A percentile compares a stretch with the other conserved stretches of the same genome.
These are phyloP conservation scores for Oikopleura dioica DNA, from an alignment of 23 tunicate genomes.

Conservation along the genomic window DNA sequence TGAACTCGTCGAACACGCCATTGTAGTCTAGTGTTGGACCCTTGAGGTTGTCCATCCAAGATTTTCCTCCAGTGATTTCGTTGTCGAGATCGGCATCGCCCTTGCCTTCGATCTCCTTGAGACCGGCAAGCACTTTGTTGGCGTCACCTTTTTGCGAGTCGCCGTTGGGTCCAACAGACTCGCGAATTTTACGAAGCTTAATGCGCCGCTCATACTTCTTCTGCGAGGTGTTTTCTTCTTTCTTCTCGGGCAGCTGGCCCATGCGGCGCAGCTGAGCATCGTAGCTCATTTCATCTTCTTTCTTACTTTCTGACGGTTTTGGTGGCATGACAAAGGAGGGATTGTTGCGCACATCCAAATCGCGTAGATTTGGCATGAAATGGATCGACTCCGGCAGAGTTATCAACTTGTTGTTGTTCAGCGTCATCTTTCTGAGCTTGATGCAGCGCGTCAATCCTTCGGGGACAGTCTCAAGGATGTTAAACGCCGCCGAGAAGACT, in stretches of 20 bases:
- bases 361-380: slow-evolving; percentile 41
- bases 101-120: neutral
- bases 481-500: slow-evolving; percentile 55
- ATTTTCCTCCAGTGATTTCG: neutral
- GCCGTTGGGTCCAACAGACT: neutral
- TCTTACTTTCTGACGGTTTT: slow-evolving; percentile 39
- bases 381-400: slow-evolving; percentile 83
- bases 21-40: slow-evolving; percentile 68
- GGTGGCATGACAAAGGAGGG: slow-evolving; percentile 98
- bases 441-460: slow-evolving; percentile 68
- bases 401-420: slow-evolving; percentile 60
- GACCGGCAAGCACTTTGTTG: neutral
- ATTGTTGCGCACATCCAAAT: slow-evolving; percentile 71
- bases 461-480: slow-evolving; percentile 62
- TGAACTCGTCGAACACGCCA: slow-evolving; percentile 68
- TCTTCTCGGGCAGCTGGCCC: neutral
- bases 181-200: slow-evolving; percentile 3
- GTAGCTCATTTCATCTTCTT: slow-evolving; percentile 13
- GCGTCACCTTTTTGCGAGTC: neutral
- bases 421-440: slow-evolving; percentile 17
- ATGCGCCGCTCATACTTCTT: neutral
- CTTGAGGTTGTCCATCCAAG: slow-evolving; percentile 62
- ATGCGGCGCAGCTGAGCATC: slow-evolving; percentile 2
- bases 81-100: neutral
- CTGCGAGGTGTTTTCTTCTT: slow-evolving; percentile 3